Conservation (phyloP, 2,888 invertebrate genomes). For the Hartigia nigra region DNA sequence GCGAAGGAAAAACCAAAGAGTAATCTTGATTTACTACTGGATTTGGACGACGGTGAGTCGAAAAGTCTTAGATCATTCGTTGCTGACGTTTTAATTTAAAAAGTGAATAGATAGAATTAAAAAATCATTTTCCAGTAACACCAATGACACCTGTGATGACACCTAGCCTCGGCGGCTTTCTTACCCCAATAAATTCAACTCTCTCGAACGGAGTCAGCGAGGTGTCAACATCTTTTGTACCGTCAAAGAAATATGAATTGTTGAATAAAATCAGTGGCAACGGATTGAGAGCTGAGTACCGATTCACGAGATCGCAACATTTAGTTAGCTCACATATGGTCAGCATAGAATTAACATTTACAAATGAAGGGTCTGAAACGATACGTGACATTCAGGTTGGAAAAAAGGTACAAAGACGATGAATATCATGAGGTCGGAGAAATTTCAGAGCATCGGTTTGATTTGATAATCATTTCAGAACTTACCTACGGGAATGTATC, state of each 20-base stretch:
- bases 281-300: constrained; percentile 74
- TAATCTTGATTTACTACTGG: constrained; percentile 85
- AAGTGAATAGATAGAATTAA: background rate
- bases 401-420: constrained; percentile 71
- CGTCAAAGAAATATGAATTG: constrained; percentile 73
- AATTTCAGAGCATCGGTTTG: background rate
- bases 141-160: constrained; percentile 81
- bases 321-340: constrained; percentile 85
- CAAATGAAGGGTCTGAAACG: constrained; percentile 76
- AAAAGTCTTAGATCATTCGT: constrained; percentile 9
- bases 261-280: constrained; percentile 79
- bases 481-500: constrained; percentile 76
- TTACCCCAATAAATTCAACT: constrained; percentile 71
- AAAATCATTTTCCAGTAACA: constrained; percentile 66
- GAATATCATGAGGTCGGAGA: background rate
- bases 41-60: constrained; percentile 77
- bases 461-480: constrained; percentile 64
- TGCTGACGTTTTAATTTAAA: background rate
- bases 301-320: constrained; percentile 84
- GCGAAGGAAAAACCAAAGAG: constrained; percentile 69
- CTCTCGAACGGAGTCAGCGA: constrained; percentile 59
- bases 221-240: constrained; percentile 72
- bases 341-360: constrained; percentile 82
- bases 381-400: constrained; percentile 78
- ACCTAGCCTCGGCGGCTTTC: constrained; percentile 82